phyloP scores from a whole-genome alignment of 2,797 vertebrate species.

The Syndactyla subalaris region DNA sequence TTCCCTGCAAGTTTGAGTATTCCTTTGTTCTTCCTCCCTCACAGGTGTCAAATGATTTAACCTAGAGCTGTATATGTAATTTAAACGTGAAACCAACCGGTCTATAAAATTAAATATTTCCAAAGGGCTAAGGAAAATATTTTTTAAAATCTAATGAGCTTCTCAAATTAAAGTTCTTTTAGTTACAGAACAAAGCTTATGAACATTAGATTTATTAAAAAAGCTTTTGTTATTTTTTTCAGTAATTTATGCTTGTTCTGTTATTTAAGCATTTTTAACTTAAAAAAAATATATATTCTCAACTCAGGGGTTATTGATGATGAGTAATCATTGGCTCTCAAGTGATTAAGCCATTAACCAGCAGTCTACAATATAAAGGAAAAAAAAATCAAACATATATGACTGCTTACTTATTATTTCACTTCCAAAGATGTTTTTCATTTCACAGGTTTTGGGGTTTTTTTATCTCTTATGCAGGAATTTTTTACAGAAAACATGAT shows the following conservation, averaged over 20 bases:
- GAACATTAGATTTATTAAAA: background rate
- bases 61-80: background rate
- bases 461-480: background rate
- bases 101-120: background rate
- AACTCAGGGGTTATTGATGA: background rate
- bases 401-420: background rate
- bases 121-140: background rate
- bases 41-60: background rate
- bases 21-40: slow-evolving; percentile 31
- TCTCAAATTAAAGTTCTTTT: background rate
- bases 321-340: slow-evolving; percentile 15
- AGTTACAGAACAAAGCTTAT: background rate
- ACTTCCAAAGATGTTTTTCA: background rate
- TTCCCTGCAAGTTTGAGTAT: background rate
- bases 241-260: background rate
- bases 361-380: background rate
- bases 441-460: background rate
- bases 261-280: background rate
- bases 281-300: background rate
- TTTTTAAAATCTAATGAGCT: background rate
- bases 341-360: background rate
- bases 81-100: background rate
- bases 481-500: background rate
- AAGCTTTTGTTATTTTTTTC: background rate
- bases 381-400: background rate